Conservation (phyloP, 1,140 invertebrate genomes). For the Oreohelix idahoensis region DNA sequence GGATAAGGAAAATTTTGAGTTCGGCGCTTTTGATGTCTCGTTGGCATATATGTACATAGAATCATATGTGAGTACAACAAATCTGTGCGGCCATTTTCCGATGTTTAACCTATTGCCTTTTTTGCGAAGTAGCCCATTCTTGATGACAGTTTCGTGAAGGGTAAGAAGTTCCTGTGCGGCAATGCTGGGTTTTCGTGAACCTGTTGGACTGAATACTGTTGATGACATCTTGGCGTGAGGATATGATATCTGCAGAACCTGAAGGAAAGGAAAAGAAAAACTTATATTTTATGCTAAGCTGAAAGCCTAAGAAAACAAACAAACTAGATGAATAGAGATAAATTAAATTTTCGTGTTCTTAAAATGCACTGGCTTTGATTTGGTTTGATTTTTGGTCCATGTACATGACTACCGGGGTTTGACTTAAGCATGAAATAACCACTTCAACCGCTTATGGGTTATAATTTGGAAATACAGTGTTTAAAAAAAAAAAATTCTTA, state of each 20-base stretch:
- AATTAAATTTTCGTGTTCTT: too few relatives aligned
- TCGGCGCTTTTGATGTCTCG: not conserved
- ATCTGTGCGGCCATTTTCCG: slow-evolving; percentile 3
- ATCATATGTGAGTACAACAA: not conserved
- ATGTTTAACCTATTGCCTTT: not conserved
- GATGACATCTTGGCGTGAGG: not conserved
- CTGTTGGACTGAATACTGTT: not conserved
- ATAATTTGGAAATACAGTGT: too few relatives aligned
- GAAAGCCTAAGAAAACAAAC: too few relatives aligned
- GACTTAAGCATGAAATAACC: too few relatives aligned
- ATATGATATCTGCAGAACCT: not conserved
- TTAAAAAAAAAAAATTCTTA: too few relatives aligned
- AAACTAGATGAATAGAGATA: too few relatives aligned
- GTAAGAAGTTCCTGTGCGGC: not conserved
- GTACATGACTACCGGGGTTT: too few relatives aligned
- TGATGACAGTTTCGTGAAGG: not conserved
- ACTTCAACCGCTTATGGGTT: too few relatives aligned
- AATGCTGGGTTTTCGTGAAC: not conserved
- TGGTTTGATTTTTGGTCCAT: too few relatives aligned
- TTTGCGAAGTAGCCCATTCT: slow-evolving; percentile 6
- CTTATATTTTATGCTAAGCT: too few relatives aligned
- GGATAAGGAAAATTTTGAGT: not conserved
- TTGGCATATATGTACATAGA: not conserved
- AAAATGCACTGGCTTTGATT: too few relatives aligned
- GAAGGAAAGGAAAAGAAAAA: not conserved